Conservation (phyloP, 2,113 vertebrate species). For the Dolichotis patagonum region DNA sequence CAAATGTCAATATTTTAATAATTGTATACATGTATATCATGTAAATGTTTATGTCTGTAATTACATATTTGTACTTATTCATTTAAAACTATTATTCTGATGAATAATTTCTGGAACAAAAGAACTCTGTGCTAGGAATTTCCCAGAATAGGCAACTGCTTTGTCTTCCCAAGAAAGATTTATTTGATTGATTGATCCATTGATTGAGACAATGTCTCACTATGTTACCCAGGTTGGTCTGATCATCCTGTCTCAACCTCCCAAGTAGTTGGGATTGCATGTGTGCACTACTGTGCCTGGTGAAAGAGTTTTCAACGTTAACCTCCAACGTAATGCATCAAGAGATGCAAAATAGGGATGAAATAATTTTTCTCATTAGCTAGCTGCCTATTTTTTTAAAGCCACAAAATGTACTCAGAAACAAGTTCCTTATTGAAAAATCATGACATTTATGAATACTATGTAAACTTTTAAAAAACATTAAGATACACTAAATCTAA, state of each 20-base stretch:
- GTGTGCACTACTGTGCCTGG: not conserved
- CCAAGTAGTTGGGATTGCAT: not conserved
- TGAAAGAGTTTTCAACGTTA: not conserved
- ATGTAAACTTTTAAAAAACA: not conserved
- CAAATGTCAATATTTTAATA: constrained; percentile 35
- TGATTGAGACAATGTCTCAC: not conserved
- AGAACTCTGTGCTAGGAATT: not conserved
- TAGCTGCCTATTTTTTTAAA: constrained; percentile 16
- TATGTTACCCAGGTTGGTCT: not conserved
- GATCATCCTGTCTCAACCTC: not conserved
- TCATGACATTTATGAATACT: constrained; percentile 19
- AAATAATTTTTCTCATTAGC: constrained; percentile 28
- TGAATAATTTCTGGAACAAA: not conserved
- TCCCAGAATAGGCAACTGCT: not conserved
- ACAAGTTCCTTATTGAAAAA: not conserved
- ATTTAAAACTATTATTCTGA: constrained; percentile 51
- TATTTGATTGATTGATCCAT: not conserved
- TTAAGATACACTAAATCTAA: constrained; percentile 27
- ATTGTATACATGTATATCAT: not conserved
- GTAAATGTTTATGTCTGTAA: not conserved
- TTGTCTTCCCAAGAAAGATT: not conserved
- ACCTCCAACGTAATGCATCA: not conserved
- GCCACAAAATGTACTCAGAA: constrained; percentile 29
- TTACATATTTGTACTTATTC: not conserved
- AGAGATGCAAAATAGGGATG: not conserved